Percentiles rank a stretch among this genome's conserved stretches.
Evolutionary conservation across 2,113 vertebrate genomes (phyloP).

Genomic region (Tapirus terrestris): DNA sequence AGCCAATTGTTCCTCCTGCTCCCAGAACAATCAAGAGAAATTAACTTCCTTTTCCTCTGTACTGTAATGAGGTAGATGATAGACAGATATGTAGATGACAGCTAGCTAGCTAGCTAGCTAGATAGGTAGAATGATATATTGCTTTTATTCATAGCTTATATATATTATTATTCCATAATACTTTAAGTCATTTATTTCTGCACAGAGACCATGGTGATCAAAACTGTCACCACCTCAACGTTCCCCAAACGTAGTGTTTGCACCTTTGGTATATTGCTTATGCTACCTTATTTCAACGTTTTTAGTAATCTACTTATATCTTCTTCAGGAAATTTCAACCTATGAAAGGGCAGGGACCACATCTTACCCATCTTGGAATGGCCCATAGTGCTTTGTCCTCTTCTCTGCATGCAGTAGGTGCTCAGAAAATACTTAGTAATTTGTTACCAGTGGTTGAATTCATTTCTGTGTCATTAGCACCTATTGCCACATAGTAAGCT

Average conservation of each 20-base stretch:
- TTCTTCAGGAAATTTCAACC: background rate
- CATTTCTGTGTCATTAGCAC: background rate
- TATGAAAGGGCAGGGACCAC: background rate
- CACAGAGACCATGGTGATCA: background rate
- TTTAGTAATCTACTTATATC: background rate
- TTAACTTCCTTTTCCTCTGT: background rate
- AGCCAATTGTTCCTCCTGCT: background rate
- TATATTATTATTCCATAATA: background rate
- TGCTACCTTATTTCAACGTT: background rate
- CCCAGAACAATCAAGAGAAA: background rate
- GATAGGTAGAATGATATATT: background rate
- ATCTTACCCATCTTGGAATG: background rate
- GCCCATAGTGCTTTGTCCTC: background rate
- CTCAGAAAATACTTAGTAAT: background rate
- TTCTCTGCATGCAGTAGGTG: background rate
- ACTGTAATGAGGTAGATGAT: background rate
- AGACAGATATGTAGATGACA: background rate
- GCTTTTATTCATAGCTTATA: background rate
- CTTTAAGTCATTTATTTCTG: background rate
- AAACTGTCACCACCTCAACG: background rate
- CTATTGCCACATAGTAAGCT: background rate
- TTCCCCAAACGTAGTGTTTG: background rate
- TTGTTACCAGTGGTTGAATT: background rate
- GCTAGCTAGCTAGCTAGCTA: background rate
- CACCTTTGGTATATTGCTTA: background rate